Evolutionary conservation across 2,113 vertebrate genomes (phyloP), one percentile per base, ranked within the genome.

Genomic region (Hydropotes inermis): DNA sequence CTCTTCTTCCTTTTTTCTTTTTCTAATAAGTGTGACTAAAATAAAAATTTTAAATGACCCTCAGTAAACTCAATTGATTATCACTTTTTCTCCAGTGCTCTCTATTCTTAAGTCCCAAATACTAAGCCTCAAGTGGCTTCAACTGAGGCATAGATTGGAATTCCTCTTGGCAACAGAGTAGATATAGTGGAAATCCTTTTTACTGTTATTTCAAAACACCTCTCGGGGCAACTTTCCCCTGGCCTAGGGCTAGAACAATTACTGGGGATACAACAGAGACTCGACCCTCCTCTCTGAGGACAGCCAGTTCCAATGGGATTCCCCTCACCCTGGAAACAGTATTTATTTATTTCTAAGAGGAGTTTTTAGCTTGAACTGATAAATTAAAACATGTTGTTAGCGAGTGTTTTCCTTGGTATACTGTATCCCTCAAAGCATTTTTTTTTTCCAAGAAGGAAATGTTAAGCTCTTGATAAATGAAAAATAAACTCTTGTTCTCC

Each of bases 401-500:
- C 92, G 58, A 94, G 27, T 87, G 45, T 91, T 97, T 96, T 93
- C 94, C 78, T 82, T 82, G 60, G 79, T 93, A 94, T 97, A 95
- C 13, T 58, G 21, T 96, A 89, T 82, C 95, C 54, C 57, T 83
- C 82, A 95, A 76, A 91, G 74, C 54, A 94, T 70, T 98, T 98
- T 97, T 91, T 96, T 95, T 91, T 93, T 67, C 64, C 25, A 30
- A 92, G 90, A 93, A 95, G 95, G 93, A 98, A 98, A 98, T 88
- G 95, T 96, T 97, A 97, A 97, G 91, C 96, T 97, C 81, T 98
- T 95, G 97, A 98, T 91, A 90, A 94, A 97, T 96, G 90, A 97
- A 93, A 98, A 98, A 98, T 97, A 98, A 98, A 93, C 89, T 98
- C 97, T 97, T 98, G 87, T 98, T 98, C 93, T 98, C 93, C 86